These are phyloP conservation scores for Holocentrus rufus DNA, from an alignment of 2,797 vertebrate species.

Conservation along the genomic window DNA sequence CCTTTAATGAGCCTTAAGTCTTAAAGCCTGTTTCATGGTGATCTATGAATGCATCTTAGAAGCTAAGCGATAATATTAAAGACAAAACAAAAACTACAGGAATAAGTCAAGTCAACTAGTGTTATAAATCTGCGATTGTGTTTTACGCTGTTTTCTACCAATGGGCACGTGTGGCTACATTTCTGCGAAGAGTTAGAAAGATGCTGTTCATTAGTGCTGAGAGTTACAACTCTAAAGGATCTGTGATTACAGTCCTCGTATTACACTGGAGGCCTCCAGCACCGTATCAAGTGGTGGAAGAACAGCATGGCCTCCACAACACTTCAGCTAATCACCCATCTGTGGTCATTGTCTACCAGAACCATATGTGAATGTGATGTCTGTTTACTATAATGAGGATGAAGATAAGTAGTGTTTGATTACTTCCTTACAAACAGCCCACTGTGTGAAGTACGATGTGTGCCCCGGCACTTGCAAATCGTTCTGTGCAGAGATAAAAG, in stretches of 20 bases:
- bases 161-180: constrained; percentile 1
- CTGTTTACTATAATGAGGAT: constrained; percentile 76
- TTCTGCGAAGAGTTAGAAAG: constrained; percentile 29
- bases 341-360: constrained; percentile 76
- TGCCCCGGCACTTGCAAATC: constrained; percentile 49
- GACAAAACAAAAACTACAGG: constrained; percentile 16
- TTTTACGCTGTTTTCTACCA: constrained; percentile 38
- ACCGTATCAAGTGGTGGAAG: constrained; percentile 58
- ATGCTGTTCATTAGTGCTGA: constrained; percentile 40
- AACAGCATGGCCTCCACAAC: constrained; percentile 72
- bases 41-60: constrained; percentile 22
- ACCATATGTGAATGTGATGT: constrained; percentile 70
- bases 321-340: constrained; percentile 79
- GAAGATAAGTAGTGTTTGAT: constrained; percentile 77
- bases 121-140: constrained; percentile 33
- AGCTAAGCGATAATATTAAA: constrained; percentile 43
- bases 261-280: constrained; percentile 55
- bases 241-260: constrained; percentile 70
- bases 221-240: constrained; percentile 62
- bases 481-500: constrained; percentile 46
- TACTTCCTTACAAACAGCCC: constrained; percentile 68
- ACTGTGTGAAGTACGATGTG: constrained; percentile 53
- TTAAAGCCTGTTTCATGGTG: constrained; percentile 41
- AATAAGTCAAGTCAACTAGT: constrained; percentile 19
- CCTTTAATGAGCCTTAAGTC: constrained; percentile 50